phyloP scores from a whole-genome alignment of 2,888 invertebrate species.

The Temnothorax ravouxi region DNA sequence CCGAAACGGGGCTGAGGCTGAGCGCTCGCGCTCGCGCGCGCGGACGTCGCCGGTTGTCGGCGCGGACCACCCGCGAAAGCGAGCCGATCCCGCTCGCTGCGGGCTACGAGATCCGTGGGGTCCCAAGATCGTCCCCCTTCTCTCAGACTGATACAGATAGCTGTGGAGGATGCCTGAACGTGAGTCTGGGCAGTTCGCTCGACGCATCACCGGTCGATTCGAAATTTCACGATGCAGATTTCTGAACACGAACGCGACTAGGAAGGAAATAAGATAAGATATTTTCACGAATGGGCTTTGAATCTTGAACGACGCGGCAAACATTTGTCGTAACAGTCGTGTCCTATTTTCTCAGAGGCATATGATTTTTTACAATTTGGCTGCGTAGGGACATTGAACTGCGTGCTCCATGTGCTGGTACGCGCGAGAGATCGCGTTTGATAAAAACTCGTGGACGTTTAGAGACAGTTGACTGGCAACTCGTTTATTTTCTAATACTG shows the following conservation, averaged over 20 bases:
- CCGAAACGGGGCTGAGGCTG: conserved; percentile 63
- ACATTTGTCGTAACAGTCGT: conserved; percentile 1
- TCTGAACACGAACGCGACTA: not conserved
- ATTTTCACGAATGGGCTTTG: conserved; percentile 21
- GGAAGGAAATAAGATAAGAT: not conserved
- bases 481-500: conserved; percentile 14
- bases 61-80: conserved; percentile 81
- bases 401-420: not conserved
- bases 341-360: not conserved
- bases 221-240: conserved; percentile 18
- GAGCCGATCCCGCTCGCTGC: conserved; percentile 60
- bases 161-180: conserved; percentile 33
- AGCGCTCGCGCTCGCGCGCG: conserved; percentile 11
- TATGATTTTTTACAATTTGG: conserved; percentile 1
- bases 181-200: not conserved
- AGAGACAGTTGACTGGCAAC: conserved; percentile 17
- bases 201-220: conserved; percentile 17
- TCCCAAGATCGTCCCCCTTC: conserved; percentile 27
- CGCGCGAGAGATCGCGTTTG: not conserved
- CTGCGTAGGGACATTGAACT: not conserved
- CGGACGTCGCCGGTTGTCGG: conserved; percentile 63
- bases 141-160: conserved; percentile 43
- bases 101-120: conserved; percentile 53
- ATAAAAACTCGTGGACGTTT: conserved; percentile 6
- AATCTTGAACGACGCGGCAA: not conserved